phyloP scores from a whole-genome alignment of 1,140 invertebrate species.

The Eciton burchellii region DNA sequence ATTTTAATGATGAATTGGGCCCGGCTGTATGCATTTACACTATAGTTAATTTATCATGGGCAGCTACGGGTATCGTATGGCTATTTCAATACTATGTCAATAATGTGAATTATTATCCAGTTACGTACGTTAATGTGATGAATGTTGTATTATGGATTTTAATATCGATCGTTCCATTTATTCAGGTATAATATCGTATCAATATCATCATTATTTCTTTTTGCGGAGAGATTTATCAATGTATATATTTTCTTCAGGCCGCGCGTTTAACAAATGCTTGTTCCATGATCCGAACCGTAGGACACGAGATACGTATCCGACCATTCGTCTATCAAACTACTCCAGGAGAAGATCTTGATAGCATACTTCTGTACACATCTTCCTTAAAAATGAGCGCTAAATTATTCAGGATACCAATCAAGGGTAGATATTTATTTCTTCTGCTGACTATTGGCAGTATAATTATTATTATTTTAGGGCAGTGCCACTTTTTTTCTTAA shows the following conservation, averaged over 20 bases:
- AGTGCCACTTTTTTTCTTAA: slow-evolving; percentile 86
- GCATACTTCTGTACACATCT: slow-evolving; percentile 91
- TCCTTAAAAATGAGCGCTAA: slow-evolving; percentile 90
- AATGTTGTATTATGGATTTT: slow-evolving; percentile 90
- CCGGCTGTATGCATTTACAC: slow-evolving; percentile 91
- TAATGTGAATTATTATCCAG: slow-evolving; percentile 85
- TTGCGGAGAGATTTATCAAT: slow-evolving; percentile 14
- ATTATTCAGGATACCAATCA: slow-evolving; percentile 90
- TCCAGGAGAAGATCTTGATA: slow-evolving; percentile 90
- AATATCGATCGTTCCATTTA: slow-evolving; percentile 89
- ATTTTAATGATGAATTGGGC: slow-evolving; percentile 90
- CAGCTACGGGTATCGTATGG: slow-evolving; percentile 89
- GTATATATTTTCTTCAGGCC: slow-evolving; percentile 87
- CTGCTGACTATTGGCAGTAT: slow-evolving; percentile 87
- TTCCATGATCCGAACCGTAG: slow-evolving; percentile 89
- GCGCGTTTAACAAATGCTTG: slow-evolving; percentile 92
- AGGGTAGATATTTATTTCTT: slow-evolving; percentile 89
- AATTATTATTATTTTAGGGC: slow-evolving; percentile 88
- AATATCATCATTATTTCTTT: slow-evolving; percentile 7
- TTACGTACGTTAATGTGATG: slow-evolving; percentile 87
- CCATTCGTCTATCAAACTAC: slow-evolving; percentile 93
- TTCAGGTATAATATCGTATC: slow-evolving; percentile 86
- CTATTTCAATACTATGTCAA: slow-evolving; percentile 87
- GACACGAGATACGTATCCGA: slow-evolving; percentile 91
- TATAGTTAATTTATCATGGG: slow-evolving; percentile 90